These are phyloP conservation scores for Erythrolamprus reginae DNA, from an alignment of 2,113 vertebrate genomes.

Conservation along the genomic window DNA sequence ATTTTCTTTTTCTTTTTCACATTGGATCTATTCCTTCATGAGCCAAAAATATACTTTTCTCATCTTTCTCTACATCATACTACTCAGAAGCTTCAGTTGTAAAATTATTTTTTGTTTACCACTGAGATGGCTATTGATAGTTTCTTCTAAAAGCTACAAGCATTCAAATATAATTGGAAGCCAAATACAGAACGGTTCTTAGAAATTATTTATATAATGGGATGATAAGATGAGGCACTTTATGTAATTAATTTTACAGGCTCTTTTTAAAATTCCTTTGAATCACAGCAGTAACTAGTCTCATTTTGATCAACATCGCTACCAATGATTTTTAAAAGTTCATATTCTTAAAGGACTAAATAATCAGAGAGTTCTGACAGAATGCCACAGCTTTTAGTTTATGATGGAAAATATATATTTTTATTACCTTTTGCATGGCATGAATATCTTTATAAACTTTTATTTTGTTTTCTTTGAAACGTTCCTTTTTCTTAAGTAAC, in stretches of 20 bases:
- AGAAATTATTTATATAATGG: background rate
- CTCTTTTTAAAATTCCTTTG: background rate
- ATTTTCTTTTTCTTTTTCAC: background rate
- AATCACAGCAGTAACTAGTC: background rate
- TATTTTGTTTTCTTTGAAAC: background rate
- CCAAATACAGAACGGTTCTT: background rate
- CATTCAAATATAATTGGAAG: background rate
- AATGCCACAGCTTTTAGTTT: background rate
- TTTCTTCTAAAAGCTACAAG: background rate
- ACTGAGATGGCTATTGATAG: background rate
- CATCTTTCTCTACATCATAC: background rate
- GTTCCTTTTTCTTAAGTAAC: background rate
- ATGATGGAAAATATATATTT: background rate
- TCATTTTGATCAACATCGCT: background rate
- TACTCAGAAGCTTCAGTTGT: background rate
- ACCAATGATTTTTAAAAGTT: background rate
- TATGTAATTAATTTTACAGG: background rate
- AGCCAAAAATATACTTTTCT: background rate
- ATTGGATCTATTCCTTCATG: background rate
- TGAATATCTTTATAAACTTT: background rate
- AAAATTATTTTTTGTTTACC: background rate
- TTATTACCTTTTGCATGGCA: background rate
- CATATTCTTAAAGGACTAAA: background rate
- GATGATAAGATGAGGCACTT: background rate
- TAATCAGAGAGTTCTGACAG: background rate